These are phyloP conservation scores for Trichomycterus rosablanca DNA, from an alignment of 2,113 vertebrate species.

Conservation along the genomic window DNA sequence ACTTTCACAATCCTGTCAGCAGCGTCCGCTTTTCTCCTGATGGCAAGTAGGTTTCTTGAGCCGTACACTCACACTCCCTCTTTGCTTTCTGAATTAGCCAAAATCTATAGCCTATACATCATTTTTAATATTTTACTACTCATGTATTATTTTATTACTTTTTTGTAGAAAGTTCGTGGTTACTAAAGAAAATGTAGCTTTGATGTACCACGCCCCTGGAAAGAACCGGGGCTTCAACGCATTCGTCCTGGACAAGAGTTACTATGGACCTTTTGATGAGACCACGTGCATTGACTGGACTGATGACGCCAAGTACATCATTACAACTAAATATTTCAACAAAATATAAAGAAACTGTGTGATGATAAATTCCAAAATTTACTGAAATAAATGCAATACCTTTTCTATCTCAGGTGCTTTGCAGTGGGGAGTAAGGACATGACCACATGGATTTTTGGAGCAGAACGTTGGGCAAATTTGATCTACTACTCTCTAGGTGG, in stretches of 20 bases:
- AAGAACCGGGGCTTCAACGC: constrained; percentile 87
- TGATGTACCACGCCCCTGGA: constrained; percentile 92
- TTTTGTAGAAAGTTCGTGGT: constrained; percentile 81
- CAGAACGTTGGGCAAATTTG: constrained; percentile 90
- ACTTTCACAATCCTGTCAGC: constrained; percentile 88
- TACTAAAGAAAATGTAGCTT: constrained; percentile 84
- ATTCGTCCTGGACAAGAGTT: constrained; percentile 91
- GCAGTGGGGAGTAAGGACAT: constrained; percentile 93
- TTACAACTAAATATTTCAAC: not conserved
- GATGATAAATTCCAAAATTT: too few species aligned
- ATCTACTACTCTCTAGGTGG: constrained; percentile 91
- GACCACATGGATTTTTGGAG: constrained; percentile 95
- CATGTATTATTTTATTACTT: not conserved
- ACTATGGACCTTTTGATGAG: constrained; percentile 90
- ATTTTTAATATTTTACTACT: not conserved
- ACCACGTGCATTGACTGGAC: constrained; percentile 98
- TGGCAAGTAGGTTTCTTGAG: constrained; percentile 73
- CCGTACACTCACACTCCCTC: not conserved
- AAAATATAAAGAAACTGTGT: too few species aligned
- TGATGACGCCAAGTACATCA: constrained; percentile 85
- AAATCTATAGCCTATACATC: too few species aligned
- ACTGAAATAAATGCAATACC: too few species aligned
- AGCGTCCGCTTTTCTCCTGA: constrained; percentile 89
- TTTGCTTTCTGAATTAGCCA: too few species aligned
- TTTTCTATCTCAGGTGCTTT: constrained; percentile 75